Conservation (phyloP, 2,888 invertebrate species). For the Drosophila mulleri region DNA sequence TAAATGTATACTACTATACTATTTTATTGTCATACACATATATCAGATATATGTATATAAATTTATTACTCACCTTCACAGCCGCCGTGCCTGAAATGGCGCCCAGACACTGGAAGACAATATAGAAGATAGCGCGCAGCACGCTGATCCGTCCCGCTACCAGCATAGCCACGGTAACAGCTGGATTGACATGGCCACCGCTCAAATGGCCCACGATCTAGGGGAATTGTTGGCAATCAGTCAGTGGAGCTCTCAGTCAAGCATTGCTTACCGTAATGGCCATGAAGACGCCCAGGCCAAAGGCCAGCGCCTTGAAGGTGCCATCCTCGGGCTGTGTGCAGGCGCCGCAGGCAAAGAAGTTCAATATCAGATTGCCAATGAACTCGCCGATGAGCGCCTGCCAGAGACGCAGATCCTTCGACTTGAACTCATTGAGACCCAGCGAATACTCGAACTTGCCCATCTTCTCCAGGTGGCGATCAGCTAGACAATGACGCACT, state of each 20-base stretch:
- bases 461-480: conserved; percentile 68
- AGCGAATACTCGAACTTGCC: conserved; percentile 87
- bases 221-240: background rate
- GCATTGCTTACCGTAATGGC: conserved; percentile 89
- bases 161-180: conserved; percentile 93
- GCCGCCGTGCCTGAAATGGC: conserved; percentile 92
- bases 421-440: conserved; percentile 90
- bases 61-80: conserved; percentile 86
- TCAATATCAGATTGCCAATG: conserved; percentile 92
- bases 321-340: conserved; percentile 86
- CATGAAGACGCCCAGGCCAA: conserved; percentile 94
- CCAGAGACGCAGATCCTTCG: conserved; percentile 89
- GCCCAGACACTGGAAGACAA: conserved; percentile 93
- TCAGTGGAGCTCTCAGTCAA: background rate
- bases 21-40: too few species aligned
- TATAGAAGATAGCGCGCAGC: conserved; percentile 91
- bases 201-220: conserved; percentile 94
- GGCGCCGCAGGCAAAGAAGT: conserved; percentile 95
- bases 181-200: conserved; percentile 97
- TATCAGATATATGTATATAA: background rate
- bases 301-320: conserved; percentile 91
- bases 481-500: conserved; percentile 42
- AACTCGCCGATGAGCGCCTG: conserved; percentile 94
- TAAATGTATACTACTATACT: background rate
- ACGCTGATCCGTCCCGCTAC: conserved; percentile 92